phyloP scores from a whole-genome alignment of 37 sponge, comb jelly and placozoan species.

The Ephydatia muelleri region DNA sequence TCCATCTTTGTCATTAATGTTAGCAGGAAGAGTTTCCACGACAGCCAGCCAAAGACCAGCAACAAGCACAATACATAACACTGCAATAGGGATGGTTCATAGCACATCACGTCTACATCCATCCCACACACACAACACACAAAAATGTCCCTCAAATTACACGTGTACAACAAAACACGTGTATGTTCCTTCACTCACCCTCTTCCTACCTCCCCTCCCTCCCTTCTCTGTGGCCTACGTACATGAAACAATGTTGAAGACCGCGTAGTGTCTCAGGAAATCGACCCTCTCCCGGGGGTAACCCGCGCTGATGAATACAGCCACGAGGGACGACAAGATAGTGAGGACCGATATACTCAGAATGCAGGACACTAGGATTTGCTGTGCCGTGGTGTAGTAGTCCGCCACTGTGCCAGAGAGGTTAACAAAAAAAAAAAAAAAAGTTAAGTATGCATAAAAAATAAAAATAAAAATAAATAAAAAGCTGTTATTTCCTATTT shows the following conservation, averaged over 20 bases:
- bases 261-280: slow-evolving; percentile 77
- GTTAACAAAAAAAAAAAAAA: neutral
- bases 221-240: slow-evolving; percentile 5
- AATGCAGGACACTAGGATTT: slow-evolving; percentile 76
- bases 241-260: slow-evolving; percentile 86
- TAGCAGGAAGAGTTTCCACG: slow-evolving; percentile 43
- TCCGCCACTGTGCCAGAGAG: slow-evolving; percentile 51
- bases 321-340: slow-evolving; percentile 61
- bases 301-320: slow-evolving; percentile 69
- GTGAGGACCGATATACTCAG: slow-evolving; percentile 61
- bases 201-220: neutral
- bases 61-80: slow-evolving; percentile 70
- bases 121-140: neutral
- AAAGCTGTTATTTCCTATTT: neutral
- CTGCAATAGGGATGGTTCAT: slow-evolving; percentile 24
- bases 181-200: neutral
- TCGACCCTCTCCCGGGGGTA: slow-evolving; percentile 81
- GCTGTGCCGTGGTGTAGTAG: slow-evolving; percentile 63
- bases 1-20: no score
- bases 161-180: no score
- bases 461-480: neutral
- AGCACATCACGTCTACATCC: neutral
- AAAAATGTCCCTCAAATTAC: neutral
- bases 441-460: neutral
- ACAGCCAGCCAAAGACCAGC: slow-evolving; percentile 83